phyloP scores from a whole-genome alignment of 1,140 invertebrate genomes.

The Contarinia nasturtii region DNA sequence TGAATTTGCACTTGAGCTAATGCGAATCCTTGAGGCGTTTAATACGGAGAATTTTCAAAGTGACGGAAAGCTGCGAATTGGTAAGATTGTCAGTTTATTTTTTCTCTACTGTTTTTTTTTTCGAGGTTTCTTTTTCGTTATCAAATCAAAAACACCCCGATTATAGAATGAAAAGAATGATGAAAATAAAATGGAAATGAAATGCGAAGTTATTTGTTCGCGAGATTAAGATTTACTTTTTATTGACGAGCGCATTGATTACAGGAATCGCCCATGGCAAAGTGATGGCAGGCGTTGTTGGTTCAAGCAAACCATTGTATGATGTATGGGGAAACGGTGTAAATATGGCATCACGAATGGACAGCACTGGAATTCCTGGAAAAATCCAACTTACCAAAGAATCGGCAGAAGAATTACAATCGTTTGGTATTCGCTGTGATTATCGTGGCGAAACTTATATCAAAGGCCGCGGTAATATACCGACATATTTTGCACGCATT shows the following conservation, averaged over 20 bases:
- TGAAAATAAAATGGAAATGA: background rate
- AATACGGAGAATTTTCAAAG: conserved; percentile 20
- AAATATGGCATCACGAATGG: conserved; percentile 87
- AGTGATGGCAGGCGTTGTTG: conserved; percentile 80
- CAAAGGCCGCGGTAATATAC: conserved; percentile 53
- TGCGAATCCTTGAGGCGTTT: conserved; percentile 17
- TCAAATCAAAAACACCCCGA: background rate
- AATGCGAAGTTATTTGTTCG: too few relatives aligned
- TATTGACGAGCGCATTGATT: background rate
- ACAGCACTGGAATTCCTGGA: conserved; percentile 57
- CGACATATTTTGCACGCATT: conserved; percentile 51
- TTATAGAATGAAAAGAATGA: background rate
- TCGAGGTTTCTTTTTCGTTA: conserved; percentile 1
- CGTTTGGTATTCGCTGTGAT: conserved; percentile 45
- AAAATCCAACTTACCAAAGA: conserved; percentile 64
- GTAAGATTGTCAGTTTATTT: conserved; percentile 26
- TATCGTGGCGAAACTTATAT: conserved; percentile 49
- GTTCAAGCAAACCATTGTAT: conserved; percentile 62
- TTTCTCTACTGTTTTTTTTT: conserved; percentile 26
- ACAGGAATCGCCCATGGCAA: conserved; percentile 58
- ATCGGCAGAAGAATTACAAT: conserved; percentile 46
- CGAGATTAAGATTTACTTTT: conserved; percentile 1
- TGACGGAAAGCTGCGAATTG: conserved; percentile 28
- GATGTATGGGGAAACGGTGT: conserved; percentile 89
- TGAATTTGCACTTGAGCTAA: conserved; percentile 29